phyloP scores from a whole-genome alignment of 2,888 invertebrate genomes.

The Cinara cedri region DNA sequence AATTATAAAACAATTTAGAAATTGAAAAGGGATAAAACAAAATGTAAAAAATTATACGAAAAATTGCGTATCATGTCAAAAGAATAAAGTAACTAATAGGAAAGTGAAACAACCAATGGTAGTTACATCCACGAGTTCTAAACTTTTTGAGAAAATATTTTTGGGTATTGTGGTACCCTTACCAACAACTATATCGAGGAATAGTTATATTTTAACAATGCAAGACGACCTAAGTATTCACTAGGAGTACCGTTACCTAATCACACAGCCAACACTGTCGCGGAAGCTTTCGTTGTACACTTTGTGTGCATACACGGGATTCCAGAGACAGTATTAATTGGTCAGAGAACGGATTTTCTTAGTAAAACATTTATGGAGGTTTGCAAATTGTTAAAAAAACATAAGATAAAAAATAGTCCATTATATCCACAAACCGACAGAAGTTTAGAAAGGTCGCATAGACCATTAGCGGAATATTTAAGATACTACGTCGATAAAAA shows the following conservation, averaged over 20 bases:
- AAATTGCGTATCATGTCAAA: conserved; percentile 61
- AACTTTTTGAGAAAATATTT: conserved; percentile 60
- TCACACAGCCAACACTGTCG: not conserved
- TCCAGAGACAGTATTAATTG: not conserved
- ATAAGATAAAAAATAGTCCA: not conserved
- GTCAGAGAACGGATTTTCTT: not conserved
- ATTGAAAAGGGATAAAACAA: conserved; percentile 61
- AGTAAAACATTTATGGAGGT: not conserved
- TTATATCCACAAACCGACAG: not conserved
- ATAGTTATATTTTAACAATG: conserved; percentile 61
- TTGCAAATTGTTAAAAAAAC: not conserved
- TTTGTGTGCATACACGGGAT: not conserved
- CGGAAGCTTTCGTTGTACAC: not conserved
- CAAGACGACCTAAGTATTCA: not conserved
- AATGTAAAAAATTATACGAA: conserved; percentile 61
- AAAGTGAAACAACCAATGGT: conserved; percentile 60
- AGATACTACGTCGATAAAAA: not conserved
- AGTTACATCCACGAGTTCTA: conserved; percentile 60
- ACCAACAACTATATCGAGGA: conserved; percentile 60
- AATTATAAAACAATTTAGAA: conserved; percentile 60
- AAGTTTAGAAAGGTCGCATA: not conserved
- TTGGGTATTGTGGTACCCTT: conserved; percentile 62
- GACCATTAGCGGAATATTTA: not conserved
- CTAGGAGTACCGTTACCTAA: not conserved
- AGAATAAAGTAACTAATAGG: conserved; percentile 60